Evolutionary conservation across 2,888 invertebrate species (phyloP).

Genomic region (Drosophila cracens): DNA sequence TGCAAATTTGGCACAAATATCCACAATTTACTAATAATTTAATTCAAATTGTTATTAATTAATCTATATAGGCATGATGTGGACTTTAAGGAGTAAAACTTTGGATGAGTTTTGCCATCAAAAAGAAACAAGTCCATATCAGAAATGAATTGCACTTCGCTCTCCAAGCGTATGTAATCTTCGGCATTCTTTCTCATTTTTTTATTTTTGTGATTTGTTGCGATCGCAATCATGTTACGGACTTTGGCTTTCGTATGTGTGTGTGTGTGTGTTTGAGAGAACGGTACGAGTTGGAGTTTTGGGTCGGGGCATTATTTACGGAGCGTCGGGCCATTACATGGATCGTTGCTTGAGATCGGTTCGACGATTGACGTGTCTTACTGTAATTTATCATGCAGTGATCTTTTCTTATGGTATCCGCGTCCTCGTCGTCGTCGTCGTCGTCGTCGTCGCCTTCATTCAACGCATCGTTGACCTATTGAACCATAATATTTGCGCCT

Average conservation of each 20-base stretch:
- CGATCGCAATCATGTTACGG: conserved; percentile 72
- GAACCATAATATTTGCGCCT: conserved; percentile 76
- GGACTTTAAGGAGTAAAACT: neutral
- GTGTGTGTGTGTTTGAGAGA: conserved; percentile 23
- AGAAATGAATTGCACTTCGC: neutral
- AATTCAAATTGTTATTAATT: neutral
- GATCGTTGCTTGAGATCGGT: conserved; percentile 73
- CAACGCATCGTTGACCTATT: conserved; percentile 85
- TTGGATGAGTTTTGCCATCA: neutral
- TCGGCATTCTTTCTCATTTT: conserved; percentile 3
- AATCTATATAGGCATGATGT: neutral
- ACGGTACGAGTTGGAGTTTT: conserved; percentile 34
- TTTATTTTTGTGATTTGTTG: conserved; percentile 64
- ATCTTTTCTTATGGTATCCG: conserved; percentile 61
- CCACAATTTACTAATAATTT: neutral
- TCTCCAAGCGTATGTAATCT: conserved; percentile 1
- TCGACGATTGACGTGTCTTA: conserved; percentile 77
- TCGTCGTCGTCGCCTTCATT: conserved; percentile 57
- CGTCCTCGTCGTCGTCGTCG: neutral
- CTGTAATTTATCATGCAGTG: conserved; percentile 80
- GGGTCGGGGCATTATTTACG: conserved; percentile 57
- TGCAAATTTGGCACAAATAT: neutral
- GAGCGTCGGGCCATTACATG: conserved; percentile 68
- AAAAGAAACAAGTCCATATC: neutral
- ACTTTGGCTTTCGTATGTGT: conserved; percentile 20